Evolutionary conservation across 2,888 invertebrate species (phyloP).

Genomic region (Tipula lateralis): DNA sequence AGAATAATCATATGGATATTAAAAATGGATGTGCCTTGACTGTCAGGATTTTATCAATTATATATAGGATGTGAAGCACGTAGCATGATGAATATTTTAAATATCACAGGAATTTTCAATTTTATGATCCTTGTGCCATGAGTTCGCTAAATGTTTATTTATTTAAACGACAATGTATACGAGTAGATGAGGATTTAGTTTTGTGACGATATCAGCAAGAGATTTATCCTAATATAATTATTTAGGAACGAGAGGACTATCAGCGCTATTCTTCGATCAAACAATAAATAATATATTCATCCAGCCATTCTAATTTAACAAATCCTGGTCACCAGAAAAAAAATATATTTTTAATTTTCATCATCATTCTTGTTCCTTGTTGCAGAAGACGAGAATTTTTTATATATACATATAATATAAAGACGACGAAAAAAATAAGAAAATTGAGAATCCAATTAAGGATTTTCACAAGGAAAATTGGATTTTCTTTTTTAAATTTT

Average conservation of each 20-base stretch:
- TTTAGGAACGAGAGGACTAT: no score
- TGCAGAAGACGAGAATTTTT: background rate
- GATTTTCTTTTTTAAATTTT: background rate
- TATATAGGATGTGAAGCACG: background rate
- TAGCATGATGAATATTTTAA: background rate
- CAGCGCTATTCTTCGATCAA: no score
- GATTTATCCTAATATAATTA: background rate
- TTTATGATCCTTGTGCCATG: background rate
- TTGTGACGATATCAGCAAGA: background rate
- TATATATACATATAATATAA: background rate
- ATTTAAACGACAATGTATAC: background rate
- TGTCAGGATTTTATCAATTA: background rate
- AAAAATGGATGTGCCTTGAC: background rate
- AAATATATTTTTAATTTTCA: background rate
- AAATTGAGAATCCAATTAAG: conserved; percentile 5
- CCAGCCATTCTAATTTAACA: conserved; percentile 5
- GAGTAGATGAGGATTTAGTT: background rate
- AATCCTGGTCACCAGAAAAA: background rate
- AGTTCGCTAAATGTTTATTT: background rate
- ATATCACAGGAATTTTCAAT: background rate
- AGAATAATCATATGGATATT: background rate
- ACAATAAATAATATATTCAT: background rate
- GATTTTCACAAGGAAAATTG: background rate
- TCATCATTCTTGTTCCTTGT: conserved; percentile 5
- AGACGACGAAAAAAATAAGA: background rate